Evolutionary conservation across 2,113 vertebrate species (phyloP).

Genomic region (Stegostoma tigrinum): DNA sequence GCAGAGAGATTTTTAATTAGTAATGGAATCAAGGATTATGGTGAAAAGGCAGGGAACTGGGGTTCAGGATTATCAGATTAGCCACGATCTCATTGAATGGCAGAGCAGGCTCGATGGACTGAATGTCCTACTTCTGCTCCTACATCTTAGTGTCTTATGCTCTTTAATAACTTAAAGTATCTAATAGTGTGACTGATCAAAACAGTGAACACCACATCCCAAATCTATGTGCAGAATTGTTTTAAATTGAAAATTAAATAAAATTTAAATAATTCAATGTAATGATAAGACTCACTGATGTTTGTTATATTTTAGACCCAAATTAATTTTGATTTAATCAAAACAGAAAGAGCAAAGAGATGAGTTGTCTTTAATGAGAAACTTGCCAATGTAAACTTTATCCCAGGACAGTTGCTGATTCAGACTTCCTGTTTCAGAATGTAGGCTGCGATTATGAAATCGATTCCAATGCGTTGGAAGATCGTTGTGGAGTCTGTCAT

Average conservation of each 20-base stretch:
- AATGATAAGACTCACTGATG: not conserved
- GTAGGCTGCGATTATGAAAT: conserved; percentile 89
- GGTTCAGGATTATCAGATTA: too few relatives aligned
- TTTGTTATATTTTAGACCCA: not conserved
- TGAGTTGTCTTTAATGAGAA: not conserved
- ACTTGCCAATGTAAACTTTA: not conserved
- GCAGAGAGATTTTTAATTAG: too few relatives aligned
- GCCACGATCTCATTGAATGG: too few relatives aligned
- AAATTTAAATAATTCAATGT: not conserved
- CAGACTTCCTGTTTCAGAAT: conserved; percentile 57
- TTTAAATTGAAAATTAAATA: not conserved
- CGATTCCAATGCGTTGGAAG: conserved; percentile 73
- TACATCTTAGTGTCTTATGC: too few relatives aligned
- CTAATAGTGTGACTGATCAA: not conserved
- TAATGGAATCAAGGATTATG: too few relatives aligned
- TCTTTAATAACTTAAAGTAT: not conserved
- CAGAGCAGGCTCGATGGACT: too few relatives aligned
- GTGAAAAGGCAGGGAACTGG: too few relatives aligned
- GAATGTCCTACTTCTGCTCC: too few relatives aligned
- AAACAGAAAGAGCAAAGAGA: not conserved
- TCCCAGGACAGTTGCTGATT: not conserved
- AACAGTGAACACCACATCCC: not conserved
- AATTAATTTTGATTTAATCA: not conserved
- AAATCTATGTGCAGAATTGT: not conserved
- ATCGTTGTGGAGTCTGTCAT: conserved; percentile 82